Evolutionary conservation across 2,113 vertebrate genomes (phyloP), one percentile per base, ranked within the genome.

Genomic region (Romanogobio albipinnatus): DNA sequence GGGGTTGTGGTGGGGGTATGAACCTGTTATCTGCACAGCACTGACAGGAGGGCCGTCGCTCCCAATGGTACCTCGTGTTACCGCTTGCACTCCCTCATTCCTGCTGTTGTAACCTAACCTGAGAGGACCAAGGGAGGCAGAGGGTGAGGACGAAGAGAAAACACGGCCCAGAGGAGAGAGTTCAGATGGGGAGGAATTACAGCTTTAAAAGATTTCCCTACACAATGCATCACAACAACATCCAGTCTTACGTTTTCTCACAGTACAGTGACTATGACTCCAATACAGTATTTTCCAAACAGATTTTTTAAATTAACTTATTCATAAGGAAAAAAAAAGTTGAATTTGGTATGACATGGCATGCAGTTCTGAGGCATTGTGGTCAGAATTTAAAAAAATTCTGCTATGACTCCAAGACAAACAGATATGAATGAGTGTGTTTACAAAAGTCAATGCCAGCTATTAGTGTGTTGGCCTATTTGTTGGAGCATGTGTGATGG

Each of bases 31-130:
- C 95, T 93, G 92, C 93, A 93, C 90, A 90, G 88, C 91, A 91
- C 94, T 94, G 95, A 91, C 94, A 91, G 94, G 93, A 96, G 95
- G 94, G 94, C 95, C 91, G 90, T 84, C 92, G 90, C 93, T 91
- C 95, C 95, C 97, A 96, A 96, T 98, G 97, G 98, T 98, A 98
- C 97, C 93, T 96, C 95, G 92, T 97, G 97, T 97, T 98, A 99
- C 97, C 94, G 91, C 93, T 95, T 89, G 89, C 93, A 95, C 97
- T 98, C 98, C 97, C 96, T 97, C 97, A 97, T 97, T 98, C 96
- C 94, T 96, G 93, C 90, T 49, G 89, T 88, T 91, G 93, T 90
- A 91, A 92, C 91, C 90, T 85, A 93, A 93, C 91, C 92, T 92
- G 91, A 86, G 89, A 39, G 76, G 58, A 51, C 22, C 85, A 89